A percentile compares a stretch with the other conserved stretches of the same genome.
Evolutionary conservation across 1,140 invertebrate genomes (phyloP).

Genomic region (Drosophila bipectinata): DNA sequence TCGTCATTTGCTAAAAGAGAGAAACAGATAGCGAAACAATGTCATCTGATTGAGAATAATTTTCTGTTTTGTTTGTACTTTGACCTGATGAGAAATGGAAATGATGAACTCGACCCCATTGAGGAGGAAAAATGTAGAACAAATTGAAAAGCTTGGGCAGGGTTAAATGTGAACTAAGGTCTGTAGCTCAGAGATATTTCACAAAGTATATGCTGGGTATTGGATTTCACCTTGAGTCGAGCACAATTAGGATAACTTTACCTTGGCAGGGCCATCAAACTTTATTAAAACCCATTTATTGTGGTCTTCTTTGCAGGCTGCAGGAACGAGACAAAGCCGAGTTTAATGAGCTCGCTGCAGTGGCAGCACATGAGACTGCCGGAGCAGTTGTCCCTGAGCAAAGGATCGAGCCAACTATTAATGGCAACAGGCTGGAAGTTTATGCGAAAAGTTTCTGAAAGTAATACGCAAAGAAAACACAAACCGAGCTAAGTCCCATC

Average conservation of each 20-base stretch:
- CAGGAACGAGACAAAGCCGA: slow-evolving; percentile 45
- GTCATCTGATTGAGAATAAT: slow-evolving; percentile 53
- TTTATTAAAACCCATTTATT: slow-evolving; percentile 66
- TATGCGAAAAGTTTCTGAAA: slow-evolving; percentile 75
- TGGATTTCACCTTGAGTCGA: background rate
- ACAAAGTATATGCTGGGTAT: background rate
- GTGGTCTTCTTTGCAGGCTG: slow-evolving; percentile 53
- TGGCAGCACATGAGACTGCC: slow-evolving; percentile 62
- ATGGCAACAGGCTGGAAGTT: slow-evolving; percentile 74
- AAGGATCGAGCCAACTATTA: slow-evolving; percentile 63
- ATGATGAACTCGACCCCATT: slow-evolving; percentile 35
- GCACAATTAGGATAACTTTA: slow-evolving; percentile 39
- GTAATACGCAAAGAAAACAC: slow-evolving; percentile 67
- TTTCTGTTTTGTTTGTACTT: slow-evolving; percentile 32
- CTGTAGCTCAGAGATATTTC: background rate
- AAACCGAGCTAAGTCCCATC: slow-evolving; percentile 53
- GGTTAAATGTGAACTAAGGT: slow-evolving; percentile 28
- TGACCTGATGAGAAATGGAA: slow-evolving; percentile 35
- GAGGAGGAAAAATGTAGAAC: slow-evolving; percentile 17
- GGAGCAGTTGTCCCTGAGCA: slow-evolving; percentile 21
- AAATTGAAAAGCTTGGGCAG: slow-evolving; percentile 36
- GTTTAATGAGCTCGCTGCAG: slow-evolving; percentile 68
- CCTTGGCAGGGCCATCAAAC: slow-evolving; percentile 26
- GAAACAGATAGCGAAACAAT: slow-evolving; percentile 46
- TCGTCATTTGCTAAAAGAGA: slow-evolving; percentile 40